Evolutionary conservation across 2,113 vertebrate species (phyloP), one percentile per base, ranked within the genome.

Genomic region (Calyptomena viridis): DNA sequence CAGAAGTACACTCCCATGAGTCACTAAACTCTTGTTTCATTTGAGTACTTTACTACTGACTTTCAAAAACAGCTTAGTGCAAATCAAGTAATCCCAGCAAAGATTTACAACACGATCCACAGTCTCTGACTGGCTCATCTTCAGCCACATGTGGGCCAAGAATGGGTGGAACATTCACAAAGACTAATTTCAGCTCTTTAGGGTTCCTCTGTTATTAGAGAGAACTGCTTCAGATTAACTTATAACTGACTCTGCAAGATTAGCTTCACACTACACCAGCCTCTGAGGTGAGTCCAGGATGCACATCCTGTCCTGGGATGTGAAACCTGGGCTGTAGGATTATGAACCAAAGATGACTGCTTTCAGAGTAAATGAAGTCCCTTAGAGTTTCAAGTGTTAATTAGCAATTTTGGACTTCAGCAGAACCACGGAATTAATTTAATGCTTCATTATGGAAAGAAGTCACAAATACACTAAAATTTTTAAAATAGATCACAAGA

Each of bases 361-460:
- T 67, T 58, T 42, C 50, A 35, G 23, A 80, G 17, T 14, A 75
- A 68, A 5, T 2, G 0, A 53, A 40, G 7, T 31, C 55, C 1
- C 0, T 8, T 66, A 64, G 30, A 68, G 2, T 21, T 11, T 5
- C 0, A 0, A 39, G 14, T 12, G 14, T 50, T 66, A 64, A 37
- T n/a, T 55, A 80, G 50, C 0, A 4, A 62, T 58, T 25, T 81
- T 27, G 33, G 23, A 71, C 79, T 76, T 66, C 31, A 62, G 20
- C 20, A 62, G 42, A 69, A 72, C 2, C 9, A 60, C 42, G 27
- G 25, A 77, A 88, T 56, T 80, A 35, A 76, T 53, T 31, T 55
- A 69, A 72, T 28, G 30, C 27, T 80, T 87, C 18, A 33, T 1
- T 25, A 68, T 3, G 9, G 44, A 68, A 78, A 67, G 30, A 64